Conservation (phyloP, 2,888 invertebrate genomes). For the Eupithecia abbreviata region DNA sequence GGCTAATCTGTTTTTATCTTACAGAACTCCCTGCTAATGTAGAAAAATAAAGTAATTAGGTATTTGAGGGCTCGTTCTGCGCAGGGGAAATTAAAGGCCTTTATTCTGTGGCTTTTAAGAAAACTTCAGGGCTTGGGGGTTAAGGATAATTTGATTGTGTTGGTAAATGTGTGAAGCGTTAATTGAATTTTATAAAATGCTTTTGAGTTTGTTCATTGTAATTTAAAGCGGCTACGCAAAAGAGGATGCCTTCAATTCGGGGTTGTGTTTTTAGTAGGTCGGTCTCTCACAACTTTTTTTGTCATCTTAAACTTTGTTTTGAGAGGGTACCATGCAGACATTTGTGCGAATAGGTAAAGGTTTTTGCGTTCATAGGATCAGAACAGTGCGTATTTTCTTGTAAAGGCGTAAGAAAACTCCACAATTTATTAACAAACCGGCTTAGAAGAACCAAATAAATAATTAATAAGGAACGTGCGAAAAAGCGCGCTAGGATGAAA, state of each 20-base stretch:
- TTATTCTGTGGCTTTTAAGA: slow-evolving; percentile 12
- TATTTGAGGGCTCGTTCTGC: slow-evolving; percentile 13
- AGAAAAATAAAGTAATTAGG: slow-evolving; percentile 39
- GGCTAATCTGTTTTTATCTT: slow-evolving; percentile 43
- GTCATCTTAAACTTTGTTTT: too few relatives aligned
- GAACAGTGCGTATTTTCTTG: too few relatives aligned
- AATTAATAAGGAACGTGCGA: too few relatives aligned
- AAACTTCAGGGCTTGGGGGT: slow-evolving; percentile 1
- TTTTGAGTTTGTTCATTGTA: neutral
- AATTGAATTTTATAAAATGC: slow-evolving; percentile 1
- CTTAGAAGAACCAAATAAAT: too few relatives aligned
- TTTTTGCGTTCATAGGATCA: too few relatives aligned
- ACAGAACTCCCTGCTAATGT: slow-evolving; percentile 39
- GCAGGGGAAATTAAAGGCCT: slow-evolving; percentile 30
- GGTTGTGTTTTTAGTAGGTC: neutral
- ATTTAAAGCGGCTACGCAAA: neutral
- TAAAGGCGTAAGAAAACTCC: too few relatives aligned
- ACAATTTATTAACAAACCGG: too few relatives aligned
- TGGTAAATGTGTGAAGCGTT: slow-evolving; percentile 10
- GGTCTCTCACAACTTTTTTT: too few relatives aligned
- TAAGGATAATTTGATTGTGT: slow-evolving; percentile 5
- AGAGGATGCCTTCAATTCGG: neutral
- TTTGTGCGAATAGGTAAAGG: too few relatives aligned
- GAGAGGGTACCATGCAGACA: too few relatives aligned
- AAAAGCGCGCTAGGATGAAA: too few relatives aligned